Evolutionary conservation across 2,888 invertebrate genomes (phyloP).

Genomic region (Drosophila ustulata): DNA sequence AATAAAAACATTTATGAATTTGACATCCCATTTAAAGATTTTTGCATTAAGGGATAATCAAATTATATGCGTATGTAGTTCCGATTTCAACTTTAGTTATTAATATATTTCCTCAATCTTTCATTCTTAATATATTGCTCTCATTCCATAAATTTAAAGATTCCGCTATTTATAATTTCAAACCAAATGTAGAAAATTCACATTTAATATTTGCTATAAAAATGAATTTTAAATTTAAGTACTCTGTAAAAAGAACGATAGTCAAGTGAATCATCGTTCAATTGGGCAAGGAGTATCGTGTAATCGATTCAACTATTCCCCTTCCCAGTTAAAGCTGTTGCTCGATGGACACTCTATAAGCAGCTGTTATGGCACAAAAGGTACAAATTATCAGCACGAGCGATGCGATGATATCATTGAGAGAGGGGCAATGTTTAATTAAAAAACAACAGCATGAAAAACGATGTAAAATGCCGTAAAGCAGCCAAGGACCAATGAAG

Average conservation of each 20-base stretch:
- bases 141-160: no score
- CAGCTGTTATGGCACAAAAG: constrained; percentile 43
- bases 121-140: no score
- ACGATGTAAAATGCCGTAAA: constrained; percentile 19
- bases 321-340: constrained; percentile 1
- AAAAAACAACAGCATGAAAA: constrained; percentile 40
- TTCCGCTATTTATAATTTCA: no score
- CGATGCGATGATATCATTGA: constrained; percentile 41
- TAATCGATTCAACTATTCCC: constrained; percentile 3
- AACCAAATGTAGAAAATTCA: no score
- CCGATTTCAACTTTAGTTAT: no score
- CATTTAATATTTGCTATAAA: no score
- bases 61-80: no score
- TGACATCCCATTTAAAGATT: no score
- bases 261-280: background rate
- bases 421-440: constrained; percentile 48
- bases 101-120: no score
- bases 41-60: no score
- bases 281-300: constrained; percentile 2
- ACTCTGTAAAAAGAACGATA: background rate
- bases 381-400: constrained; percentile 48
- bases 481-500: constrained; percentile 1
- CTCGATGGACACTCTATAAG: background rate
- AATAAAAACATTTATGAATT: no score
- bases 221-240: no score